Evolutionary conservation across 2,888 invertebrate genomes (phyloP).

Genomic region (Heliconius cydno): DNA sequence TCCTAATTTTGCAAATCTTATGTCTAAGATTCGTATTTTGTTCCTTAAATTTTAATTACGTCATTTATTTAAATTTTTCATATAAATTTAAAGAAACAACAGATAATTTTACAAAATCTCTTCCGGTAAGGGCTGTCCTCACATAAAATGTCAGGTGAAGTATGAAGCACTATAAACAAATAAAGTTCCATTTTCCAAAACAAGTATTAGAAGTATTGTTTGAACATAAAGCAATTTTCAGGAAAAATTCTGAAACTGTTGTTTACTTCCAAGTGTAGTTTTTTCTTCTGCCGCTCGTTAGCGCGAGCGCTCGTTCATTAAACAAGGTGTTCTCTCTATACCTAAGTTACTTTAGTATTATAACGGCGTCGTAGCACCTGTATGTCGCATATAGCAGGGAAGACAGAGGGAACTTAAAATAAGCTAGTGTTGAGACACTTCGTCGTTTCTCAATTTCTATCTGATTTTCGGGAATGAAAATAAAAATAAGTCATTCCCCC

Average conservation of each 20-base stretch:
- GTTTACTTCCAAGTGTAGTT: conserved; percentile 18
- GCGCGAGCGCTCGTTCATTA: conserved; percentile 26
- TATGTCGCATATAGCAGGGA: neutral
- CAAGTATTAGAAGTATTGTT: conserved; percentile 12
- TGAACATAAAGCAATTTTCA: conserved; percentile 18
- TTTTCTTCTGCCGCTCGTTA: conserved; percentile 23
- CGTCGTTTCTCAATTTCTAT: neutral
- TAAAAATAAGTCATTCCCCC: neutral
- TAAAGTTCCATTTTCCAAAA: neutral
- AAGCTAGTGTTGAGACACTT: neutral
- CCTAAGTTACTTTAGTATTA: neutral
- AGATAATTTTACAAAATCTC: neutral
- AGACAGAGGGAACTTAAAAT: neutral
- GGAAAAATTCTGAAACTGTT: neutral
- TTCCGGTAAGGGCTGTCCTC: neutral
- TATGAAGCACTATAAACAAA: neutral
- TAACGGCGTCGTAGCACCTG: neutral
- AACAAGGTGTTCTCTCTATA: conserved; percentile 15
- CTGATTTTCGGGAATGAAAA: no score
- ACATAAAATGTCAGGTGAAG: neutral
- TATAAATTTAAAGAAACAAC: neutral
- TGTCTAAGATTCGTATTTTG: neutral
- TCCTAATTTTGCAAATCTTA: neutral
- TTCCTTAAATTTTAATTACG: neutral
- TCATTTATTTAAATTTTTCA: neutral